Evolutionary conservation across 2,888 invertebrate genomes (phyloP), one percentile per base, ranked within the genome.

Genomic region (Leucania comma): DNA sequence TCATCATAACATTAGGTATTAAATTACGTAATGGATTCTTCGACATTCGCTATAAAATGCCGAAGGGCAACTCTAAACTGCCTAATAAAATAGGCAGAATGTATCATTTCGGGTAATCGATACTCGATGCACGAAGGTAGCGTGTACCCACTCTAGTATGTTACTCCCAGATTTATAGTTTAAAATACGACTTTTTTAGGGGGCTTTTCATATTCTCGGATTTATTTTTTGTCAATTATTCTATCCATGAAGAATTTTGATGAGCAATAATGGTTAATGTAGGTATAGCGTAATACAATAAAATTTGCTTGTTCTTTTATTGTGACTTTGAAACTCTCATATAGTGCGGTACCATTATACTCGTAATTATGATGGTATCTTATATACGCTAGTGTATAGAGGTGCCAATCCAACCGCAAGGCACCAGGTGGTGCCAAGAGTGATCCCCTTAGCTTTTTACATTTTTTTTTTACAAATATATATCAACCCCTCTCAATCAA

Each of bases 41-140:
- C 63, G 72, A 69, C 54, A 56, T 73, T 68, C 38, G 78, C 81
- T 72, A 81, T 81, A 81, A 81, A 81, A 81, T 68, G 42, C n/a
- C 46, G 75, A 75, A 74, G 78, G 78, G 29, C 68, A 65, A 50
- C 68, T 72, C 69, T 67, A 62, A 75, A 81, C 57, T 70, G 78
- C 72, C 67, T 68, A 74, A 81, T 81, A 81, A 81, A 79, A 79
- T 82, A 70, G 65, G 68, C 62, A 51, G 22, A 68, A 69, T 74
- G 64, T 78, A 78, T 77, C 48, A 71, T 76, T 72, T 72, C 42
- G 22, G 32, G 51, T 66, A 48, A 73, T 80, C 80, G 77, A 80
- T 80, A 81, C 42, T 66, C 29, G 53, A 62, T 70, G 63, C 81
- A 81, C 72, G 81, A 78, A 81, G 51, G 65, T 48, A 54, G 54